Evolutionary conservation across 92 coral and sea anemone species (phyloP), one percentile per base, ranked within the genome.

Genomic region (Porites evermanni): DNA sequence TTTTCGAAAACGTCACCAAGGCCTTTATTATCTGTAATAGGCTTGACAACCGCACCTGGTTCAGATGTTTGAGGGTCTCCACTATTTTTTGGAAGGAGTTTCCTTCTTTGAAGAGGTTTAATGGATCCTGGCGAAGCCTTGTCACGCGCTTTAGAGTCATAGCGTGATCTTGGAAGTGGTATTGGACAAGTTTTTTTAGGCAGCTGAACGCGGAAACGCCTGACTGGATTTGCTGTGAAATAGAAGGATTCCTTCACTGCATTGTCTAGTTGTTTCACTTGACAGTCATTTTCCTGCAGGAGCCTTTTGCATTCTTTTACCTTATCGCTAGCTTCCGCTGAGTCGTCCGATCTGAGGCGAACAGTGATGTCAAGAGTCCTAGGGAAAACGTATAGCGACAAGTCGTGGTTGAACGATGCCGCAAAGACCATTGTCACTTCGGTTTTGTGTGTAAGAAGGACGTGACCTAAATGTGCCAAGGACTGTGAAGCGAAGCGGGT

Each of bases 401-500:
- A 50, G 20, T 59, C 70, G 23, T 82, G 11, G 23, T 72, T 47
- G 51, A 71, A n/a, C 17, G 78, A 82, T 53, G 78, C 84, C 32
- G 92, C 90, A 65, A 87, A 88, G 6, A 91, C 87, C 53, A 90
- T 88, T 71, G 84, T 85, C 6, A 73, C 87, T 59, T 91, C 92
- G 72, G 84, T 70, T 80, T 91, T 86, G 32, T 80, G 81, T 19
- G 70, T 67, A n/a, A 91, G 75, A 50, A 59, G 80, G 29, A 88
- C 19, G 73, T 79, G 84, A 44, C 84, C 89, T 18, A 91, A 73
- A 12, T 75, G 80, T 52, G 86, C 16, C 84, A 91, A 64, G 16
- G 87, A 59, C 20, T 16, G 74, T 23, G 60, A 53, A 60, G 51
- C 60, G 3, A 21, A 23, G 8, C 16, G 58, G 32, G 32, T 12